Percentiles rank a stretch among this genome's conserved stretches.
Conservation (phyloP, 2,888 invertebrate species). For the Lithophane ornitopus region DNA sequence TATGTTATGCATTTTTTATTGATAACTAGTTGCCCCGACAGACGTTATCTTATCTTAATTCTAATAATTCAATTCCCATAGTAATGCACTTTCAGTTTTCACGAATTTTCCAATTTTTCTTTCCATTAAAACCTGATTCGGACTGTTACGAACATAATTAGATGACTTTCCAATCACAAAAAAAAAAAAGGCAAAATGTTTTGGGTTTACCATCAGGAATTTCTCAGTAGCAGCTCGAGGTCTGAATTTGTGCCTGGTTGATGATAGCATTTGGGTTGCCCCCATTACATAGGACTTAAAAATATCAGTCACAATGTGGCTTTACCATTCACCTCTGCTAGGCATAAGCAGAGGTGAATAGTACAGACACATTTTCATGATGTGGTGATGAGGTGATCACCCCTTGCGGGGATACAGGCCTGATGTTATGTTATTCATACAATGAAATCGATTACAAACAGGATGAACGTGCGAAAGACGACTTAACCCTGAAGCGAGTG, state of each 20-base stretch:
- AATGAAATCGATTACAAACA: conserved; percentile 48
- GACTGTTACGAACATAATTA: too few relatives aligned
- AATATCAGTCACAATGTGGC: not conserved
- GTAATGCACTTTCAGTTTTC: not conserved
- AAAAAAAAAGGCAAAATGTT: too few relatives aligned
- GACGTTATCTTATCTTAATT: not conserved
- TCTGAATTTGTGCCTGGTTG: not conserved
- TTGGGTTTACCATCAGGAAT: too few relatives aligned
- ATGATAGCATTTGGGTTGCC: not conserved
- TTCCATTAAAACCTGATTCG: not conserved
- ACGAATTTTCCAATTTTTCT: not conserved
- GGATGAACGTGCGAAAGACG: conserved; percentile 86
- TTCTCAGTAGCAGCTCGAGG: not conserved
- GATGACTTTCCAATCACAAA: too few relatives aligned
- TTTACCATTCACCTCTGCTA: not conserved
- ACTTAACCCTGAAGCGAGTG: conserved; percentile 83
- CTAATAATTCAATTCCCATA: too few relatives aligned
- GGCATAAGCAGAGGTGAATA: too few relatives aligned
- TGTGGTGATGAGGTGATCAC: too few relatives aligned
- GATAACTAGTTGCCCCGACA: not conserved
- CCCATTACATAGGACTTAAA: not conserved
- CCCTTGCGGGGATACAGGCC: not conserved
- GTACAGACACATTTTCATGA: too few relatives aligned
- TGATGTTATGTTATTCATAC: not conserved
- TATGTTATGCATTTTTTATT: conserved; percentile 62